Evolutionary conservation across 2,797 vertebrate genomes (phyloP), one percentile per base, ranked within the genome.

Genomic region (Arctocebus calabarensis): DNA sequence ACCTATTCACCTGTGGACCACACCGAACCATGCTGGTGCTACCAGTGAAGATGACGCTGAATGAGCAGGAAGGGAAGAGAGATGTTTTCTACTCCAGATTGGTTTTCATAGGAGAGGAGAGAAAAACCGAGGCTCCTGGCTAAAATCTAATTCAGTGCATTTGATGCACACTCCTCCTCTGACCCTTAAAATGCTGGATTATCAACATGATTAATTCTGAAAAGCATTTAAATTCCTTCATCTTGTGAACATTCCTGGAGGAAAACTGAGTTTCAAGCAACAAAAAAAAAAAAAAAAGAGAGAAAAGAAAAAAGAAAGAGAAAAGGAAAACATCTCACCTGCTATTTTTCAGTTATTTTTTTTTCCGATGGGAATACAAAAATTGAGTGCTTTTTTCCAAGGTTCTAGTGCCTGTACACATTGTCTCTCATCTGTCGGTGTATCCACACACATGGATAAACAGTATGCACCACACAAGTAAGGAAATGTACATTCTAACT

Each of bases 401-500:
- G 70, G 79, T 71, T 85, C 83, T 48, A 59, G 37, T 9, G 86
- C 78, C 91, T 48, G 40, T 5, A 45, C 93, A 96, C 89, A 81
- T 5, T 94, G 91, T 52, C 68, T 68, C 84, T 94, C 88, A 73
- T 91, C 94, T 97, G 94, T 81, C 91, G 79, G 93, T 93, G 70
- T 95, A 93, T 61, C 81, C 96, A 93, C 95, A 96, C 88, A 95
- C 87, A 73, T 3, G 82, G 57, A 93, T 94, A 95, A 95, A 97
- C 95, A 96, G 84, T 93, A 87, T 83, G 94, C 29, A 55, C 59
- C 78, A 90, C 17, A 37, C 77, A 89, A 66, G 89, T 14, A 57
- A 96, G 91, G 94, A 98, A 94, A 95, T 81, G 84, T 91, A 88
- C 93, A 93, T 87, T 90, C 94, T 96, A 96, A 95, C 94, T 95